Evolutionary conservation across 2,888 invertebrate species (phyloP), one percentile per base, ranked within the genome.

Genomic region (Cosmopolites sordidus): DNA sequence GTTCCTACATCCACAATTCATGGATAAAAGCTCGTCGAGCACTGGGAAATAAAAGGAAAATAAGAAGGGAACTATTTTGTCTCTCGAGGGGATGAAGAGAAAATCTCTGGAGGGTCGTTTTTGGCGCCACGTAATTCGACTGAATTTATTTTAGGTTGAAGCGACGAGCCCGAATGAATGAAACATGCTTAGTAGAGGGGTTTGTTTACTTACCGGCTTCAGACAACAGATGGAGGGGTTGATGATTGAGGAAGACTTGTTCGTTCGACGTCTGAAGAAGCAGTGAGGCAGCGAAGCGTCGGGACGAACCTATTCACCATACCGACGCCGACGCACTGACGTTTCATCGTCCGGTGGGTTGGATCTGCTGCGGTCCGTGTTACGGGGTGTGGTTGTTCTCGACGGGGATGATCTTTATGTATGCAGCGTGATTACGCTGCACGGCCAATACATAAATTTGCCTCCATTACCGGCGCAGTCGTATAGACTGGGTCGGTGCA

Each of bases 341-440:
- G 68, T 8, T 22, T 8, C 4, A 3, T 8, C 22, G 22, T 8
- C 65, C 66, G 66, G 73, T 73, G 74, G 74, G 74, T 73, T 71
- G 74, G 73, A 73, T 73, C 72, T 72, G 67, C 77, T 79, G 79
- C 80, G 66, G 71, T 73, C 73, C 72, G 73, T 72, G 73, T 73
- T 73, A 73, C 74, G 73, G 75, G 75, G 75, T 78, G 74, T 77
- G 78, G 77, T 76, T 77, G 51, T 44, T 56, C 41, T 46, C 14
- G 66, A 64, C 22, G 22, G 62, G 63, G 64, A 57, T 57, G 81
- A 74, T 79, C 75, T 77, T 75, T 75, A 64, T 57, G 49, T 74
- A 64, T 54, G 48, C 48, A 44, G 45, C 60, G 63, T 63, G 64
- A 62, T 62, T 63, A 62, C 61, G 59, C 61, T 62, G 64, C 63